These are phyloP conservation scores for Phyllostomus discolor DNA, from an alignment of 2,113 vertebrate species.

Conservation along the genomic window DNA sequence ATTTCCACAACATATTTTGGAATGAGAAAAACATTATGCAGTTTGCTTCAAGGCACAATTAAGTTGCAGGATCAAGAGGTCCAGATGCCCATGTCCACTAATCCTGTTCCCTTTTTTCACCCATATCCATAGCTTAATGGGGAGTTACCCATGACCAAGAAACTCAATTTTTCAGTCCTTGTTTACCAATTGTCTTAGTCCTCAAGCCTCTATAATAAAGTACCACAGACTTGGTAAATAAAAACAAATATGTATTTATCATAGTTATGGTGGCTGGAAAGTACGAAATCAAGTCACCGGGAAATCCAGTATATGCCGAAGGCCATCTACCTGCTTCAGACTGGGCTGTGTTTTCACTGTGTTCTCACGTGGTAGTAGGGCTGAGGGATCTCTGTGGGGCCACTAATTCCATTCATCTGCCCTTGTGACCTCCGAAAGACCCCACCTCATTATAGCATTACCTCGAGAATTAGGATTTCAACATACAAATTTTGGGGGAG, in stretches of 20 bases:
- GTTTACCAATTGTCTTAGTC: neutral
- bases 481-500: neutral
- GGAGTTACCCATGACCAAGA: too few species aligned
- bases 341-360: neutral
- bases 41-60: neutral
- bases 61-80: neutral
- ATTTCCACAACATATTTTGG: neutral
- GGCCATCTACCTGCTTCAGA: neutral
- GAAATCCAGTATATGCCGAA: neutral
- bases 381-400: neutral
- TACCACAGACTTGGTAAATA: neutral
- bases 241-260: neutral
- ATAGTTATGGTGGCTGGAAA: neutral
- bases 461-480: neutral
- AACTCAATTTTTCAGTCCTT: neutral
- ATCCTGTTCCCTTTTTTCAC: neutral
- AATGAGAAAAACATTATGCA: neutral
- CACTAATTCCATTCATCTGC: neutral
- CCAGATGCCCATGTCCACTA: neutral
- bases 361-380: neutral
- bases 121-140: neutral
- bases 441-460: neutral
- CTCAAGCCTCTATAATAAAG: neutral
- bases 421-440: neutral
- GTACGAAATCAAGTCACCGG: neutral